Base-by-base conservation (phyloP, 2,888 invertebrate species). In the Meta bourneti region DNA sequence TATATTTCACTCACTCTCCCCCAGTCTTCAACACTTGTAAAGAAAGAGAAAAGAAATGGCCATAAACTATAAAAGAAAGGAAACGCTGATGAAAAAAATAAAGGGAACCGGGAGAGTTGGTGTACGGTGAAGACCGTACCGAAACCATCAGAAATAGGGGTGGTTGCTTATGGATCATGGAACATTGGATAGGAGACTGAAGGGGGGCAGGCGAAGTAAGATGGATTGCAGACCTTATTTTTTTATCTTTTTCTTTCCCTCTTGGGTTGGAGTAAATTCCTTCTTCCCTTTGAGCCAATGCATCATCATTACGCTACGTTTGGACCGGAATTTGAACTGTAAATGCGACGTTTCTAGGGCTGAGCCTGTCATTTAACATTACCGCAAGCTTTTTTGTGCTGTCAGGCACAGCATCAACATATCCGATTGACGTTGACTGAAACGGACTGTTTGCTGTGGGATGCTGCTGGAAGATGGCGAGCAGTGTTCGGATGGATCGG, bases 321-420 rank as follows among this genome's bases (percentile, higher is more conserved):
- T 89, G 91, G 91, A 84, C 91, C 91, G 91, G 89, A 92, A 92
- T 92, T 92, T 92, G 91, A 92, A 92, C 91, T 92, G 91, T 92
- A 92, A 92, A 92, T 92, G 91, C 85, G 91, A 92, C 90, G 90
- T 90, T 90, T 85, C 84, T 90, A 48, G 89, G 85, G 69, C 91
- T 82, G 78, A 75, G 79, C 72, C 91, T 92, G 91, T 92, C 91
- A 92, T 89, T 92, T 89, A 92, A 92, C 89, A 89, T 92, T 92
- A 92, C 91, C 91, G 84, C 91, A 92, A 75, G 51, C 69, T 82
- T 83, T 84, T 84, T 92, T 84, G 61, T 72, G 19, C 79, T 72
- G 71, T 90, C 84, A 79, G 74, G 78, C 11, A 7, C 70, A 34
- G 86, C 81, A 91, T 91, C 91, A 91, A 91, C 91, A 91, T 91